Percentiles rank a stretch among this genome's conserved stretches.
Conservation (phyloP, 1,140 invertebrate species). For the Panagrolaimus sp. region DNA sequence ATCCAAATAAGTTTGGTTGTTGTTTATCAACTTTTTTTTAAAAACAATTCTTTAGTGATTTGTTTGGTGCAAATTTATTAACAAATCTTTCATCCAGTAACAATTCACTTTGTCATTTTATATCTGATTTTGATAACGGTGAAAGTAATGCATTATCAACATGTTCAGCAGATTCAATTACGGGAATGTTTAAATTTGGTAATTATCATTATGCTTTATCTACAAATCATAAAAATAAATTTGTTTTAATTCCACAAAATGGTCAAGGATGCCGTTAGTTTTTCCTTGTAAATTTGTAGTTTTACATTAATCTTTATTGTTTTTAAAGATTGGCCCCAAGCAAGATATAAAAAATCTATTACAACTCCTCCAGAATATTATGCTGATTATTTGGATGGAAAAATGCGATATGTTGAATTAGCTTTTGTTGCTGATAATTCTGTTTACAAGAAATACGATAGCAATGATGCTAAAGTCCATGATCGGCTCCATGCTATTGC, state of each 20-base stretch:
- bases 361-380: constrained; percentile 40
- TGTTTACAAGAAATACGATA: constrained; percentile 51
- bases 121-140: background rate
- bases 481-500: constrained; percentile 51
- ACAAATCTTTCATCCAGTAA: constrained; percentile 10
- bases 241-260: constrained; percentile 23
- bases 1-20: constrained; percentile 8
- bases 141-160: constrained; percentile 10
- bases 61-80: constrained; percentile 1
- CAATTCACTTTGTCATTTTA: constrained; percentile 11
- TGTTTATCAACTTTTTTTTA: background rate
- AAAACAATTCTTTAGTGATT: background rate
- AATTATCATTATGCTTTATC: background rate
- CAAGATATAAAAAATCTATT: background rate
- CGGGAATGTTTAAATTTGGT: constrained; percentile 8
- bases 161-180: constrained; percentile 5
- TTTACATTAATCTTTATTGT: background rate
- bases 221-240: constrained; percentile 12
- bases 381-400: constrained; percentile 44
- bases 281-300: background rate
- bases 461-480: constrained; percentile 42
- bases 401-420: constrained; percentile 50
- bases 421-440: constrained; percentile 54
- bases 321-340: background rate
- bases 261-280: constrained; percentile 17